Conservation (phyloP, 2,888 invertebrate species). For the Ischnura elegans region DNA sequence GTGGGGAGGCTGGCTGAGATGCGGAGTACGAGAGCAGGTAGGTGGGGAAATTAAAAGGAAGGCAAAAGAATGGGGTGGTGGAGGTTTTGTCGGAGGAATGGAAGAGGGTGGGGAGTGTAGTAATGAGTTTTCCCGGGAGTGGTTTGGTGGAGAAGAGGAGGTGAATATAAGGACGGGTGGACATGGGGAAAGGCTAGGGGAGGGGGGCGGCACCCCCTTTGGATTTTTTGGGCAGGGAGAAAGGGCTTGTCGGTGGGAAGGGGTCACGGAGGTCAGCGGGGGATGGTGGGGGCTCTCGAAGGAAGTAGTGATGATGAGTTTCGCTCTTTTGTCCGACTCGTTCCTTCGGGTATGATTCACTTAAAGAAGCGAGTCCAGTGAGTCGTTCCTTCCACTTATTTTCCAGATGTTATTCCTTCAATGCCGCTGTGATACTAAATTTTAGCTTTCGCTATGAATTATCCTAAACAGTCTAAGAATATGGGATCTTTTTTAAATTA, state of each 20-base stretch:
- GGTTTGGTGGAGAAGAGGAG: not conserved
- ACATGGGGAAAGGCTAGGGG: not conserved
- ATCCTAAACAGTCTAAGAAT: too few relatives aligned
- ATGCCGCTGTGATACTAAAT: too few relatives aligned
- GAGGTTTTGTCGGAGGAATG: conserved; percentile 2
- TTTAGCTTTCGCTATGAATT: too few relatives aligned
- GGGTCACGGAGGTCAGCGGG: conserved; percentile 20
- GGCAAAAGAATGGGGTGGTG: conserved; percentile 23
- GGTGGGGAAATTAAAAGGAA: conserved; percentile 24
- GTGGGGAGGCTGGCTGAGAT: not conserved
- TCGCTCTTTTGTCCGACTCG: too few relatives aligned
- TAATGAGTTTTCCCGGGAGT: conserved; percentile 50
- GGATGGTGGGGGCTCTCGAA: not conserved
- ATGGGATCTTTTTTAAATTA: too few relatives aligned
- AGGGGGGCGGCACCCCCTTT: conserved; percentile 24
- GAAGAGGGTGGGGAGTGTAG: conserved; percentile 11
- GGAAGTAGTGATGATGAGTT: not conserved
- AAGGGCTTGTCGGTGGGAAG: not conserved
- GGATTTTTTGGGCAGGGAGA: not conserved
- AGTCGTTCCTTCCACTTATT: too few relatives aligned
- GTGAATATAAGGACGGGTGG: not conserved
- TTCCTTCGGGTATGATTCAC: too few relatives aligned
- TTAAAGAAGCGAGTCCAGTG: too few relatives aligned
- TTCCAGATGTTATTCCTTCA: too few relatives aligned
- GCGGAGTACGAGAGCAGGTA: not conserved